Base-by-base conservation (phyloP, 1,140 invertebrate species). In the Philotrypesis tridentata region DNA sequence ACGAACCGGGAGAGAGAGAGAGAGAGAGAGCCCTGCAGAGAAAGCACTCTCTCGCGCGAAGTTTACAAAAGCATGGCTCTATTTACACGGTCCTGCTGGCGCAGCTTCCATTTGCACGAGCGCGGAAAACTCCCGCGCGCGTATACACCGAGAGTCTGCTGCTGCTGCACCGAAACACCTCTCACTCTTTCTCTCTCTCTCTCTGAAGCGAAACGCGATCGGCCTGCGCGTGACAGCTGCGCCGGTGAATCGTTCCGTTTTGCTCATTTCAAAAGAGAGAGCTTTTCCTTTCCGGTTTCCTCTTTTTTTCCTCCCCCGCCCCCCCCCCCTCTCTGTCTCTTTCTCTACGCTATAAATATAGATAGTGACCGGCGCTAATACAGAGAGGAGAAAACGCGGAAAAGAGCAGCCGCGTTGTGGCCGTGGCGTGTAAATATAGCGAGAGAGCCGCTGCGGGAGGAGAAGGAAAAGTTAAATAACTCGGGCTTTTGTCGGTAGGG, bases 161-260 rank as follows among this genome's bases (percentile, higher is more conserved):
- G n/a, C n/a, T n/a, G n/a, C n/a, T n/a, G n/a, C n/a, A 8, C 31
- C 68, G 7, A 70, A 70, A 70, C 68, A 70, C 68, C 68, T 70
- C 33, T 5, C 9, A n/a, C n/a, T n/a, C n/a, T n/a, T n/a, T n/a
- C n/a, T n/a, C n/a, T n/a, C n/a, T n/a, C n/a, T n/a, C n/a, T n/a
- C n/a, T n/a, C n/a, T n/a, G n/a, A n/a, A n/a, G 31, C 68, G 68
- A 70, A 70, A 70, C 9, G 68, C 68, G 68, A 70, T 70, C 68
- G 68, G 68, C 68, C 68, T 70, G 68, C 68, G 68, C 68, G 12
- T 70, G 68, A 70, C 31, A 70, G 68, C 27, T 33, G 33, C 68
- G 3, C 63, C 23, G 63, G 21, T 55, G 61, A 17, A 70, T 70
- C 37, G 68, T 70, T 33, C 68, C 21, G 29, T 2, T 33, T 68